phyloP scores from a whole-genome alignment of 2,888 invertebrate genomes.

The Ophonus ardosiacus region DNA sequence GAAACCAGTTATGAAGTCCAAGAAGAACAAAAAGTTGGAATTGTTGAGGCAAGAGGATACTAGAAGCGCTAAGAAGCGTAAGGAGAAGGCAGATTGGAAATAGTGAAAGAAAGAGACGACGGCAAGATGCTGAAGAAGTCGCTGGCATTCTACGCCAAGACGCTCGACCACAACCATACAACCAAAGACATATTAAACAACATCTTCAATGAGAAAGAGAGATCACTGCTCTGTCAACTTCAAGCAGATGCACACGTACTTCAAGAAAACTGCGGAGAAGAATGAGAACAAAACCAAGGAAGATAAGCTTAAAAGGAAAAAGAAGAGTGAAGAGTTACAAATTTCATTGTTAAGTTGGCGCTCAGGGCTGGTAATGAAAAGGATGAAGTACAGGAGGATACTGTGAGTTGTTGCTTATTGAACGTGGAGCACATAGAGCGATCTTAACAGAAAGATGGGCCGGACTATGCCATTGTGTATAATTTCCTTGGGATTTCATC shows the following conservation, averaged over 20 bases:
- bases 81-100: too few relatives aligned
- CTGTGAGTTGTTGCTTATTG: slow-evolving; percentile 98
- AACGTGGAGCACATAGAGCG: slow-evolving; percentile 96
- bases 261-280: slow-evolving; percentile 85
- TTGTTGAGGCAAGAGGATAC: too few relatives aligned
- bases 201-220: slow-evolving; percentile 93
- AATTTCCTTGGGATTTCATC: too few relatives aligned
- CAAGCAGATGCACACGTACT: slow-evolving; percentile 91
- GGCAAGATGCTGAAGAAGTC: slow-evolving; percentile 93
- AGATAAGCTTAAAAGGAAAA: too few relatives aligned
- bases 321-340: slow-evolving; percentile 90
- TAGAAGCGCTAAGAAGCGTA: too few relatives aligned
- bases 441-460: slow-evolving; percentile 90
- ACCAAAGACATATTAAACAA: slow-evolving; percentile 95
- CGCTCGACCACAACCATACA: slow-evolving; percentile 99
- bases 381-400: slow-evolving; percentile 99
- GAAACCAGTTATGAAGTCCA: too few relatives aligned
- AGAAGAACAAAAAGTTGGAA: too few relatives aligned
- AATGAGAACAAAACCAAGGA: too few relatives aligned
- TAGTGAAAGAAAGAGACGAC: too few relatives aligned
- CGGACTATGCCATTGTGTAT: slow-evolving; percentile 96
- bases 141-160: slow-evolving; percentile 98
- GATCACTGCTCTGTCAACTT: slow-evolving; percentile 92
- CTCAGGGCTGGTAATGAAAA: slow-evolving; percentile 99
- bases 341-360: slow-evolving; percentile 99